Evolutionary conservation across 2,888 invertebrate species (phyloP), one percentile per base, ranked within the genome.

Genomic region (Oconnorella tubifera): DNA sequence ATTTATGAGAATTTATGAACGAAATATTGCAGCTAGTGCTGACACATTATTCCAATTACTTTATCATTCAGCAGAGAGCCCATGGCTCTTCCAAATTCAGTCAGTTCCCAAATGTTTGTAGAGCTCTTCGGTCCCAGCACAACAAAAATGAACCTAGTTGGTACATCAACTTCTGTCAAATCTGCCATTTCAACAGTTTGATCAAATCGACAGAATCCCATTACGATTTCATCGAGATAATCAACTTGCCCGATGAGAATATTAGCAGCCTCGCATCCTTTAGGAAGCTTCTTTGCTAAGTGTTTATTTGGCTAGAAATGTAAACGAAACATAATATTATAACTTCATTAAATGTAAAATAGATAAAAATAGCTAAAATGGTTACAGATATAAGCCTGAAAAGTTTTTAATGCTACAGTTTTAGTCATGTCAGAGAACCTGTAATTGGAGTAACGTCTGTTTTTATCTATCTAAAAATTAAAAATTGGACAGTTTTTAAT

Each of bases 221-320:
- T 66, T 27, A 73, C 10, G 1, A 70, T 67, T 49, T 68, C 57
- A 19, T 60, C 56, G 33, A 73, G 58, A 60, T 67, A 69, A 57
- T 70, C 70, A n/a, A 71, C 68, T 84, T 98, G 97, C 28, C 98
- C 99, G 0, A 99, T 94, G 64, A 98, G 85, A 73, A 99, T 97
- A 80, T 98, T 98, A 68, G 95, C 94, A 1, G 97, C 95, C 83
- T 99, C 98, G 0, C 96, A 91, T n/a, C 96, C 97, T 0, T 88
- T 88, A 19, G 98, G 98, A 80, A 99, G 92, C 84, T 99, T 99
- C 67, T 91, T 74, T 79, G 79, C 77, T 68, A 80, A 76, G 59
- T 62, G 60, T 58, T 72, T 72, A 70, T 73, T 73, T 27, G 72
- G 68, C 73, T 73, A 65, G 28, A n/a, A n/a, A n/a, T n/a, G n/a